Base-by-base conservation (phyloP, 2,113 vertebrate species). In the Butorides virescens region DNA sequence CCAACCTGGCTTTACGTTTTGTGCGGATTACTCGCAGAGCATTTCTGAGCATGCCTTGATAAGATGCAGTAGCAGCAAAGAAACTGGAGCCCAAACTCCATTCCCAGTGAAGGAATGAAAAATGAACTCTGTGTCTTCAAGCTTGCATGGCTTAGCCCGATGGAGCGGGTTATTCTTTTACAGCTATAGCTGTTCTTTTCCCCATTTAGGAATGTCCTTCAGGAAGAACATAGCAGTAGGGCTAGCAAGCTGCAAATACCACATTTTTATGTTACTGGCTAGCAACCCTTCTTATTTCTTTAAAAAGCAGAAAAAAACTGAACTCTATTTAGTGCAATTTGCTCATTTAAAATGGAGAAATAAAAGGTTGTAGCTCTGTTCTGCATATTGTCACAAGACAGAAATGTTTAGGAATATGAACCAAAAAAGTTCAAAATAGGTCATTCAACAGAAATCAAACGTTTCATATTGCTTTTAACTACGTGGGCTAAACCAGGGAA, bases 1-100 rank as follows among this genome's bases (percentile, higher is more conserved):
- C 20, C n/a, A 75, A 4, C 13, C 8, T 44, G 58, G 8, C 25
- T 71, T 47, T 13, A 13, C 27, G 10, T 47, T 61, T 42, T 0
- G 0, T 26, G 13, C 56, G 61, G 46, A 49, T 61, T 59, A 39
- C 19, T 65, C 11, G 5, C 50, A 56, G 12, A 8, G 7, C 36
- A 21, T 66, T 91, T 36, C 27, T 73, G 26, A 73, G 42, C 15
- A 42, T 20, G n/a, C 20, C 17, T 63, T 68, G 32, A 21, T 65
- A 27, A 76, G 58, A 56, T 4, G 3, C 0, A 0, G 11, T 8
- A 61, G 78, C 14, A 75, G 62, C 9, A 58, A 79, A 82, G 58
- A 68, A 94, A 70, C 26, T 27, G 44, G 36, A 76, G 25, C 29
- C 47, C 44, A 75, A 58, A 59, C 17, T 63, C 50, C 32, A 53